Conservation (phyloP, 2,113 vertebrate genomes). For the Pteropus alecto region DNA sequence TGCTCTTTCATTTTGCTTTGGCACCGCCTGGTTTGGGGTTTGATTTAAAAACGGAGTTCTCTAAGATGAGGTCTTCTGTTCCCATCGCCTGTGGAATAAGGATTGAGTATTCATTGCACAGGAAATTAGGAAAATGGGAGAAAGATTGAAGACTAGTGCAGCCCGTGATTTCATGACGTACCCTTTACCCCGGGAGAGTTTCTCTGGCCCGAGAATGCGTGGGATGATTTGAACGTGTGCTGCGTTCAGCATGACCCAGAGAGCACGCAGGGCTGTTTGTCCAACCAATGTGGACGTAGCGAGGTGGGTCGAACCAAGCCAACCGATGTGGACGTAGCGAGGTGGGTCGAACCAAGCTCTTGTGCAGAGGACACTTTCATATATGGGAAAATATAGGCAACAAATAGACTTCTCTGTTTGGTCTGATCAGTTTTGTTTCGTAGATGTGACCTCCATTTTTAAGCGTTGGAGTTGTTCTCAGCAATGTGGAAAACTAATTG, state of each 20-base stretch:
- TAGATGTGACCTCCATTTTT: background rate
- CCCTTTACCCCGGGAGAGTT: background rate
- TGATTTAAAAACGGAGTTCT: background rate
- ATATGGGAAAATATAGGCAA: background rate
- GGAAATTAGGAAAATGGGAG: background rate
- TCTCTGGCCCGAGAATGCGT: background rate
- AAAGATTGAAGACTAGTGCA: background rate
- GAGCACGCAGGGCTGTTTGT: background rate
- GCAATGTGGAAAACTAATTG: background rate
- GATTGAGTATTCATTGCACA: background rate
- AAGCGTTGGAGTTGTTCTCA: background rate
- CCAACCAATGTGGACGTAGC: background rate
- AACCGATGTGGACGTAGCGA: too few species aligned
- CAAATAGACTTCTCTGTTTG: background rate
- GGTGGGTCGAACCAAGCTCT: background rate
- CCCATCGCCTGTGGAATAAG: background rate
- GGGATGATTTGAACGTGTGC: background rate
- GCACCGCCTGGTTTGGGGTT: background rate
- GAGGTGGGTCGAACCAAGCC: too few species aligned
- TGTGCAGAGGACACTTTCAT: background rate
- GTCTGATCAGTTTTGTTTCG: background rate
- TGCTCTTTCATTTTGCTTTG: background rate
- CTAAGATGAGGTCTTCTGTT: background rate
- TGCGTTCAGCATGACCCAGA: rapidly evolving
- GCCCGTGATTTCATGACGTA: background rate